phyloP scores from a whole-genome alignment of 2,888 invertebrate species.

The Netelia melanura region DNA sequence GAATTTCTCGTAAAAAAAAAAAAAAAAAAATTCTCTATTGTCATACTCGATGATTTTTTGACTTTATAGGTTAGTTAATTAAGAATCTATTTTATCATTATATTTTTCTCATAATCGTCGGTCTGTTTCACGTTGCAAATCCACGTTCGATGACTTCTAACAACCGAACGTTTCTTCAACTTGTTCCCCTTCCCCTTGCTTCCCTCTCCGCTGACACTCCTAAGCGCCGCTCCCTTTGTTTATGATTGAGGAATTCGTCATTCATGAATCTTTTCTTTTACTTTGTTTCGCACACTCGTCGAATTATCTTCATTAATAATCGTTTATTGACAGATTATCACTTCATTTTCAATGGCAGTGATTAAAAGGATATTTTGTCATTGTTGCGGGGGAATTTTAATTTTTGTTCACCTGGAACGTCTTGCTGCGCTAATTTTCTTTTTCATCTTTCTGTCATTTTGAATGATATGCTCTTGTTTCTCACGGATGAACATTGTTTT shows the following conservation, averaged over 20 bases:
- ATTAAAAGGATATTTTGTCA: too few relatives aligned
- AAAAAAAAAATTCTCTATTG: not conserved
- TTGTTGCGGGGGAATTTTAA: too few relatives aligned
- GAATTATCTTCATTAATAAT: too few relatives aligned
- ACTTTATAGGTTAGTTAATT: not conserved
- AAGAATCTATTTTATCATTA: not conserved
- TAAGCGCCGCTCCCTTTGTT: slow-evolving; percentile 64
- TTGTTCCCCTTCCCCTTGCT: slow-evolving; percentile 3
- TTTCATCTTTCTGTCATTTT: not conserved
- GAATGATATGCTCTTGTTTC: not conserved
- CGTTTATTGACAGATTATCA: too few relatives aligned
- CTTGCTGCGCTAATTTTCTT: not conserved
- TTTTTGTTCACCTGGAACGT: not conserved
- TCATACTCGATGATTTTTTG: too few relatives aligned
- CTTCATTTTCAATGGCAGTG: too few relatives aligned
- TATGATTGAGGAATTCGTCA: slow-evolving; percentile 45
- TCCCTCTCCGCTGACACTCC: not conserved
- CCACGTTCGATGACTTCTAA: slow-evolving; percentile 41
- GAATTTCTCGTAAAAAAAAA: not conserved
- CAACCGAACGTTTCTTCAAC: slow-evolving; percentile 18
- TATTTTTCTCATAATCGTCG: not conserved
- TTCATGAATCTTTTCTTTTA: not conserved
- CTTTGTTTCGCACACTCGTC: too few relatives aligned
- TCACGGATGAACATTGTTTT: slow-evolving; percentile 13
- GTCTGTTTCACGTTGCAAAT: not conserved